Evolutionary conservation across 1,140 invertebrate species (phyloP), one percentile per base, ranked within the genome.

Genomic region (Achatina immaculata): DNA sequence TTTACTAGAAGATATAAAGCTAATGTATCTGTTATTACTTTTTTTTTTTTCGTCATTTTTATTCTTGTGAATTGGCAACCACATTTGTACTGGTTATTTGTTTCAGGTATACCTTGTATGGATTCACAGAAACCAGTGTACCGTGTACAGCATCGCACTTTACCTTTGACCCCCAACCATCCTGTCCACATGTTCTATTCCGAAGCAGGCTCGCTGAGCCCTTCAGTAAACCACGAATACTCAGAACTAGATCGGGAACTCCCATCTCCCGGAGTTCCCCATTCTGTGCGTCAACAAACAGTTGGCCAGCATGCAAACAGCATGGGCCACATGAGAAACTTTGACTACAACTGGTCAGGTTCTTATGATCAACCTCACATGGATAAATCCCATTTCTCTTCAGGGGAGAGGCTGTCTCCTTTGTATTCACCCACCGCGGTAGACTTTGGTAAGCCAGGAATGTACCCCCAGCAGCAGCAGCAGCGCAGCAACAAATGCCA

Each of bases 71-170:
- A 28, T 68, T 72, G 9, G 31, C 19, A 14, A 72, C 34, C 19
- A 38, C 31, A 72, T 14, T 72, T 72, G 19, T 40, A 14, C 51
- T n/a, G n/a, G n/a, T 48, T 78, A 2, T 68, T n/a, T 68, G 14
- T 68, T 62, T 68, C 76, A 78, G 76, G 68, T 24, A 68, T 58
- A 62, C 2, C 65, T n/a, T 68, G 24, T 34, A 40, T 78, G 62
- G 76, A 78, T 34, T n/a, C 62, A 3, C 58, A 28, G 31, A 66
- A 45, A 38, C n/a, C 24, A 42, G 11, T 45, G 7, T 48, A 68
- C 42, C 65, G 38, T 24, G 68, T 78, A 40, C 76, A 78, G 43
- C 76, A 78, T 48, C 76, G 76, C 36, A 78, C 76, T 14, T 62
- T 78, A 6, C 76, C 76, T n/a, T 7, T 36, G 3, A 34, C 76